Percentiles rank a stretch among this genome's conserved stretches.
These are phyloP conservation scores for Mystacornis crossleyi DNA, from an alignment of 2,113 vertebrate species.

Conservation along the genomic window DNA sequence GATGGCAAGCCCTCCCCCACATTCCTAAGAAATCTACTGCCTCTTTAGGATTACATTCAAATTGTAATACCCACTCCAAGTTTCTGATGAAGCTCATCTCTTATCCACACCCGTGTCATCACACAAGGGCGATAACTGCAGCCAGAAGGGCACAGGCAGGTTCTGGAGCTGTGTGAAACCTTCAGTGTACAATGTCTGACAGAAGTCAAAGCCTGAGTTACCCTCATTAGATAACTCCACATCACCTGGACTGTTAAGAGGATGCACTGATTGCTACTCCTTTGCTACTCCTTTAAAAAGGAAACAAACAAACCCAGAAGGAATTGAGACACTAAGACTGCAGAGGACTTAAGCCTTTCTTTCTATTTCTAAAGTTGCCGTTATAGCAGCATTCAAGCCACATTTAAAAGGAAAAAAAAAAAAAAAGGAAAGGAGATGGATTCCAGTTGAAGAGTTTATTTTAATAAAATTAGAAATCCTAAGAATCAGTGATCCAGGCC, in stretches of 20 bases:
- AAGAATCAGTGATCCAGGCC: neutral
- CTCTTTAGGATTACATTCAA: neutral
- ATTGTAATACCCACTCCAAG: neutral
- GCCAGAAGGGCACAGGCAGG: neutral
- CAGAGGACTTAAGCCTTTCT: neutral
- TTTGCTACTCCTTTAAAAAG: neutral
- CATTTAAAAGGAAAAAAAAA: too few relatives aligned
- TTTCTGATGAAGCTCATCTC: neutral
- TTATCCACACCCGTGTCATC: accelerated
- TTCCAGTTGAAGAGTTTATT: neutral
- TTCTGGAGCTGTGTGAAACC: neutral
- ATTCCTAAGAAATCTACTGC: neutral
- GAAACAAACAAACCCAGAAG: neutral
- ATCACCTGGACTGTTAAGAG: neutral
- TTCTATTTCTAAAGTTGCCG: neutral
- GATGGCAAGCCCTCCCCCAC: neutral
- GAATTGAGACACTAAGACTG: neutral
- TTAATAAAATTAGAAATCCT: neutral
- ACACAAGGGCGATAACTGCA: neutral
- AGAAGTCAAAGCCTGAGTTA: neutral
- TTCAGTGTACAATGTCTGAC: neutral
- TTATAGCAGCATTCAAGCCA: neutral
- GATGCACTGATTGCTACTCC: neutral
- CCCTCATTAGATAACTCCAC: neutral
- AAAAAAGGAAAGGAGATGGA: neutral